Base-by-base conservation (phyloP, 2,797 vertebrate genomes). In the Streptopelia turtur region DNA sequence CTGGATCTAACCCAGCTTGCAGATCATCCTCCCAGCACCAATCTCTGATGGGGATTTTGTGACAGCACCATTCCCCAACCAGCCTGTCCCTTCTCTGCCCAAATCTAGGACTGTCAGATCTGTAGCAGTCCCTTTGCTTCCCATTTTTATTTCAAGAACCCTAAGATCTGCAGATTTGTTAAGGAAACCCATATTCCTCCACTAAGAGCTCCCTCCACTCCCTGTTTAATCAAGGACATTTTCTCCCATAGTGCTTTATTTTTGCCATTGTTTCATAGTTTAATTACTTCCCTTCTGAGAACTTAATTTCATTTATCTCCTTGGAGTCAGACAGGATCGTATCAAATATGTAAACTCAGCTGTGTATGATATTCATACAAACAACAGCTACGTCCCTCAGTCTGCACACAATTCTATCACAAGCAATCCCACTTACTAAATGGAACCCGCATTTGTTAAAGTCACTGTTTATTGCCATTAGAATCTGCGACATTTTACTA, bases 251-350 rank as follows among this genome's bases (percentile, higher is more conserved):
- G 70, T 82, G 80, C 79, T 77, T 91, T 95, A 93, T 93, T 83
- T 90, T 47, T 82, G 83, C 85, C 71, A 92, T 94, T 96, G 90
- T 93, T 91, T 77, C 64, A 43, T 24, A 50, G 87, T 76, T 60
- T 95, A 92, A 96, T 96, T 96, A 84, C 80, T 96, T 96, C 74
- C 93, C 63, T 94, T 96, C 77, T 50, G 74, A 95, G 87, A 94
- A 83, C 66, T 83, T 95, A 95, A 95, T 96, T 94, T 94, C 90
- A 96, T 94, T 94, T 95, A 93, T 94, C 88, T 95, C 91, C 93
- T 93, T 93, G 75, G 93, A 95, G 93, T 90, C 90, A 92, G 78
- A 85, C 68, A 94, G 95, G 77, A 94, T 90, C 30, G 0, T 82
- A 93, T 84, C 85, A 85, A 94, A 89, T 53, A 94, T 60, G 93